phyloP scores from a whole-genome alignment of 2,888 invertebrate genomes.

The Orthosia gracilis region DNA sequence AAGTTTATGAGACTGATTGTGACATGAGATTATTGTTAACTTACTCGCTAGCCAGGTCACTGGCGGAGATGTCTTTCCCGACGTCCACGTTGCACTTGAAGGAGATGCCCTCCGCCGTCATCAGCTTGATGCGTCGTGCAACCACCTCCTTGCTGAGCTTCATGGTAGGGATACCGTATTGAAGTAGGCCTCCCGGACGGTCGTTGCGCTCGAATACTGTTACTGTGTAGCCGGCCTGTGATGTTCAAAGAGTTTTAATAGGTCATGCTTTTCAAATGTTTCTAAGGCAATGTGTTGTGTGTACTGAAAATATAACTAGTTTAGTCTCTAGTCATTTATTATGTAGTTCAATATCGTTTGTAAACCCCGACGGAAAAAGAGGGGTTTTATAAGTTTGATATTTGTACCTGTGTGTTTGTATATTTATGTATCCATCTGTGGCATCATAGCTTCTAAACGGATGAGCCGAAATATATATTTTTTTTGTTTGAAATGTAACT shows the following conservation, averaged over 20 bases:
- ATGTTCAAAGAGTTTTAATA: background rate
- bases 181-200: slow-evolving; percentile 97
- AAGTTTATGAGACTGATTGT: no score
- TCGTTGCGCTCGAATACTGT: slow-evolving; percentile 99
- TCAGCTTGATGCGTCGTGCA: slow-evolving; percentile 95
- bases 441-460: no score
- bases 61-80: slow-evolving; percentile 97
- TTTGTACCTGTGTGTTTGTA: no score
- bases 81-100: slow-evolving; percentile 98
- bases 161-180: slow-evolving; percentile 99
- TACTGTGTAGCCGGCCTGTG: slow-evolving; percentile 97
- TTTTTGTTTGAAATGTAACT: no score
- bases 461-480: no score
- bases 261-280: background rate
- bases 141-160: slow-evolving; percentile 99
- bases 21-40: slow-evolving; percentile 53
- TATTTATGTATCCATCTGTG: no score
- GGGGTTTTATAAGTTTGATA: no score
- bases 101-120: slow-evolving; percentile 96
- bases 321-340: no score
- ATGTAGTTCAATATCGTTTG: no score
- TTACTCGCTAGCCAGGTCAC: slow-evolving; percentile 92
- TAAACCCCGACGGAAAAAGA: no score
- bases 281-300: background rate
- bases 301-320: no score